Base-by-base conservation (phyloP, 2,888 invertebrate species). In the Parascotia fuliginaria region DNA sequence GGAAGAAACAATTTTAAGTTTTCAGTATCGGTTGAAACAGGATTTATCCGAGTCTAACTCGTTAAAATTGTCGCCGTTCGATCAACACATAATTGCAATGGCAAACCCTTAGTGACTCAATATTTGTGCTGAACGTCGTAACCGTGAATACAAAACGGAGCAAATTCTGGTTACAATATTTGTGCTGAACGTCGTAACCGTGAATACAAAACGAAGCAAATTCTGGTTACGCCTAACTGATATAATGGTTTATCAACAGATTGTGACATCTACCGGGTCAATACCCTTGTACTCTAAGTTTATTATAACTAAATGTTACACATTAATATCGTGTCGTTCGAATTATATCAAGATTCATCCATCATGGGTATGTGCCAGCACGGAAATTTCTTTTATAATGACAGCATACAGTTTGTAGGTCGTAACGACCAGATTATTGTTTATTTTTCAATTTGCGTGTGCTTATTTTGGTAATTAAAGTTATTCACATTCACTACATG, bases 21-120 rank as follows among this genome's bases (percentile, higher is more conserved):
- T 78, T 81, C 74, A 70, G 72, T 85, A 83, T 87, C 83, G 83
- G 89, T 90, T 91, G 42, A 66, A 92, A 91, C 92, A 87, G 89
- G 91, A 90, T 91, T 81, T 77, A 87, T 81, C 91, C 82, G 89
- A 81, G 78, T 72, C 53, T 47, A 57, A 70, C 68, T 71, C 61
- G 77, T 68, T 70, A 65, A 70, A 54, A 67, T 65, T 58, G 60
- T 61, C 48, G 48, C 43, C 51, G 46, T 50, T 56, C 49, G 54
- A 46, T 24, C 7, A 41, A 39, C 41, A 41, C 32, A 24, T 7
- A 19, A 19, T 24, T 3, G 32, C 19, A 15, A 60, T 46, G 34
- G 42, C 42, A 65, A 57, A 16, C 0, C 11, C 5, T 2, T 9
- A n/a, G n/a, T 7, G 11, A 39, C 13, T 2, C 37, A 29, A 2